Evolutionary conservation across 2,797 vertebrate species (phyloP).

Genomic region (Toxotes lorentzi): DNA sequence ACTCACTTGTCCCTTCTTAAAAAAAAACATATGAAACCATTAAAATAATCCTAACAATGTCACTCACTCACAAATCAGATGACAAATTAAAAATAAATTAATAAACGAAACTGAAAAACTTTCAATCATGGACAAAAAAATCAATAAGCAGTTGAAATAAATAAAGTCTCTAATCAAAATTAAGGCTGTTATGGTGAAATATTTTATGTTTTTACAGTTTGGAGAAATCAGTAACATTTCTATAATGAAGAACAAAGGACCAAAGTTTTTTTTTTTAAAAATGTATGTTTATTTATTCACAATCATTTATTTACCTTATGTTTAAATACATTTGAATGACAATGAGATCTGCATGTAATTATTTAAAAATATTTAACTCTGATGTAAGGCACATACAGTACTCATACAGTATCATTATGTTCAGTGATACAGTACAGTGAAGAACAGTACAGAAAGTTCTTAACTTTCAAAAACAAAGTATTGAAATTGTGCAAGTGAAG

Average conservation of each 20-base stretch:
- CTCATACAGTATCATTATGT: slow-evolving; percentile 3
- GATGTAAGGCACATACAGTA: slow-evolving; percentile 1
- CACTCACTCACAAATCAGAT: background rate
- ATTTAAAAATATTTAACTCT: slow-evolving; percentile 33
- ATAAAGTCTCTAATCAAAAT: background rate
- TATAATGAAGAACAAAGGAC: background rate
- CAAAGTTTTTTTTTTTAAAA: background rate
- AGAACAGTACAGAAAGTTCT: background rate
- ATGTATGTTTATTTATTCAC: slow-evolving; percentile 8
- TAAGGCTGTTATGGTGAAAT: background rate
- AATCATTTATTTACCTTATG: background rate
- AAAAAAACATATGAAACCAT: too few species aligned
- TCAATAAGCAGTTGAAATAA: background rate
- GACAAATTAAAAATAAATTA: background rate
- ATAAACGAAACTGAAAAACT: background rate
- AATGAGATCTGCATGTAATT: background rate
- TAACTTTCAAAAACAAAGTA: slow-evolving; percentile 22
- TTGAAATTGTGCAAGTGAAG: slow-evolving; percentile 25
- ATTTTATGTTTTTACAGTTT: background rate
- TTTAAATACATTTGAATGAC: slow-evolving; percentile 57
- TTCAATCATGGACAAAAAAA: background rate
- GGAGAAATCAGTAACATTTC: background rate
- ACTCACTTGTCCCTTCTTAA: too few species aligned
- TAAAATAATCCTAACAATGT: background rate
- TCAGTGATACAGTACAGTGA: slow-evolving; percentile 44